Evolutionary conservation across 2,797 vertebrate species (phyloP), one percentile per base, ranked within the genome.

Genomic region (Pogonophryne albipinna): DNA sequence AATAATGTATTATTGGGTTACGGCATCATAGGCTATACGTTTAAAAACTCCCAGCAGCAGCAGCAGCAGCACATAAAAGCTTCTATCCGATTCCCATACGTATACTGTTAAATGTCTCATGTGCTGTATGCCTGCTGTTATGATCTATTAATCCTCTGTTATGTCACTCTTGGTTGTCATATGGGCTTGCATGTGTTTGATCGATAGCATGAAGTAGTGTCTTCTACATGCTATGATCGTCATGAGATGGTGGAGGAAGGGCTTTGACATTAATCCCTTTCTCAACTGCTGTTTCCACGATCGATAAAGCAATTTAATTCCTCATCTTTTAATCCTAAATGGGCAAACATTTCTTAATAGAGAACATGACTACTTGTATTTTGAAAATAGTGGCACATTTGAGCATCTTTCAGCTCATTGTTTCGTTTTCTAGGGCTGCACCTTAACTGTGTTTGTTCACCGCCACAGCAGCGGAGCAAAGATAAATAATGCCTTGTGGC

Each of bases 241-340:
- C 31, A 23, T 27, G 16, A 70, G 19, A 20, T 61, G 49, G 45
- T 71, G 49, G 17, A 61, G 20, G 19, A 49, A 50, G 41, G 57
- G 10, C 38, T 52, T 69, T 58, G 46, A 27, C 15, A 50, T 64
- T 41, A 34, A 38, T 34, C 34, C 16, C 34, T 49, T 64, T 13
- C 1, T 50, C n/a, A 20, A 51, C 62, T 16, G 13, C 56, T 41
- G 16, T 58, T 58, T 41, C 2, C 34, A 41, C 3, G 38, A 38
- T n/a, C 16, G n/a, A 8, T 64, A 13, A 64, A 20, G n/a, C 41
- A 50, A 14, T 58, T 58, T 38, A 46, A 68, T 57, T 20, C 44
- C 44, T 47, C 6, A 11, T 12, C 13, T 19, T 38, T 64, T 38
- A 51, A 51, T 31, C 17, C 45, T 19, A 50, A 12, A 8, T 49